phyloP scores from a whole-genome alignment of 92 coral and sea anemone genomes.

The Chrysogorgia sp. region DNA sequence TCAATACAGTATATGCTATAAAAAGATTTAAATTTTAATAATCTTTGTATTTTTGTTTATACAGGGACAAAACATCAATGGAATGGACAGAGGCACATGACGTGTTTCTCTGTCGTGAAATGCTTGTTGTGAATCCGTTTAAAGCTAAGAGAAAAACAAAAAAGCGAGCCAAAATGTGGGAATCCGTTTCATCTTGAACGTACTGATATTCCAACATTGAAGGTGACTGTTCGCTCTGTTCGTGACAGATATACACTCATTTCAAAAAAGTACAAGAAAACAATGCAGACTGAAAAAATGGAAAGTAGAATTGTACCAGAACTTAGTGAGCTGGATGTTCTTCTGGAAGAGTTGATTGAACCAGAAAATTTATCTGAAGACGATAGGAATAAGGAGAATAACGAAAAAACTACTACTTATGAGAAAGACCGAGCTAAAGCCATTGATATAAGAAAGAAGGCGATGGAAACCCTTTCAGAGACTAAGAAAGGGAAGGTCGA shows the following conservation, averaged over 20 bases:
- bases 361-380: slow-evolving; percentile 53
- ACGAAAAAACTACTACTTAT: slow-evolving; percentile 49
- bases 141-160: slow-evolving; percentile 56
- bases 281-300: slow-evolving; percentile 47
- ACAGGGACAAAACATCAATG: slow-evolving; percentile 53
- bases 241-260: slow-evolving; percentile 59
- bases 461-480: slow-evolving; percentile 62
- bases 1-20: too few species aligned
- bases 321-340: slow-evolving; percentile 58
- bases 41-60: not conserved
- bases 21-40: too few species aligned
- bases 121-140: slow-evolving; percentile 58
- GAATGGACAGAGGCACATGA: slow-evolving; percentile 60
- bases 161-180: slow-evolving; percentile 56
- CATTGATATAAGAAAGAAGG: slow-evolving; percentile 53
- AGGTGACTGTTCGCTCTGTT: slow-evolving; percentile 55
- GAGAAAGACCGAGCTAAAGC: slow-evolving; percentile 61
- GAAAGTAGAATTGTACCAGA: slow-evolving; percentile 55
- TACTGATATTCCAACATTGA: slow-evolving; percentile 50
- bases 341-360: slow-evolving; percentile 51
- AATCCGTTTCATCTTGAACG: slow-evolving; percentile 55
- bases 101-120: slow-evolving; percentile 54
- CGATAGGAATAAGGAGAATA: slow-evolving; percentile 47
- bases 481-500: slow-evolving; percentile 34
- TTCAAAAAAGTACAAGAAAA: slow-evolving; percentile 54